Evolutionary conservation across 2,888 invertebrate species (phyloP).

Genomic region (Leucophora obtusa): DNA sequence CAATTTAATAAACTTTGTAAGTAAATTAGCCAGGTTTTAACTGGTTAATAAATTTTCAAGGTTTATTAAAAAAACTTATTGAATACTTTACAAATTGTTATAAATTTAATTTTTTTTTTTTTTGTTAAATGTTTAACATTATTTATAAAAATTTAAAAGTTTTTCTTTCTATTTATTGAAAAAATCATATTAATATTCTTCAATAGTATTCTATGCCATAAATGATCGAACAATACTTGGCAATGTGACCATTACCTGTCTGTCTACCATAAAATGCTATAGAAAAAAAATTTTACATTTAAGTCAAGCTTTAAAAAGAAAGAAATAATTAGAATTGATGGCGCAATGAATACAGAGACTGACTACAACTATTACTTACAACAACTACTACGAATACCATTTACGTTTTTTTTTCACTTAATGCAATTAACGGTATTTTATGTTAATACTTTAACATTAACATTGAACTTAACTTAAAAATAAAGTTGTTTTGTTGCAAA

Average conservation of each 20-base stretch:
- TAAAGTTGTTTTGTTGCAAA: slow-evolving; percentile 28
- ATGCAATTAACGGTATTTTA: slow-evolving; percentile 76
- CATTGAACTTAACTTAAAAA: slow-evolving; percentile 75
- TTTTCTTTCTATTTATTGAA: background rate
- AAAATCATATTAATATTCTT: too few relatives aligned
- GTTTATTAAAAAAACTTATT: background rate
- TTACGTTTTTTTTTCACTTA: slow-evolving; percentile 28
- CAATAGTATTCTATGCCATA: background rate
- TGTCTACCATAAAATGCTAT: background rate
- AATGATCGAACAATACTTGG: background rate
- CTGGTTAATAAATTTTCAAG: too few relatives aligned
- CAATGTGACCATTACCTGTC: background rate
- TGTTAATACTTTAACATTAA: slow-evolving; percentile 76
- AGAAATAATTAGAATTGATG: slow-evolving; percentile 16
- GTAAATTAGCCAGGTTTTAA: too few relatives aligned
- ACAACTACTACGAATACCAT: slow-evolving; percentile 25
- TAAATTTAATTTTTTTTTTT: background rate
- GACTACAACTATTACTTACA: background rate
- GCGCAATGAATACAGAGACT: background rate
- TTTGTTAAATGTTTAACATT: too few relatives aligned
- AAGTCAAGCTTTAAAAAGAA: slow-evolving; percentile 11
- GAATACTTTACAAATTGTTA: background rate
- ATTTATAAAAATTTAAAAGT: background rate
- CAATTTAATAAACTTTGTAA: too few relatives aligned
- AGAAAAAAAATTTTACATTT: background rate